These are phyloP conservation scores for Suncus etruscus DNA, from an alignment of 2,113 vertebrate genomes.

Conservation along the genomic window DNA sequence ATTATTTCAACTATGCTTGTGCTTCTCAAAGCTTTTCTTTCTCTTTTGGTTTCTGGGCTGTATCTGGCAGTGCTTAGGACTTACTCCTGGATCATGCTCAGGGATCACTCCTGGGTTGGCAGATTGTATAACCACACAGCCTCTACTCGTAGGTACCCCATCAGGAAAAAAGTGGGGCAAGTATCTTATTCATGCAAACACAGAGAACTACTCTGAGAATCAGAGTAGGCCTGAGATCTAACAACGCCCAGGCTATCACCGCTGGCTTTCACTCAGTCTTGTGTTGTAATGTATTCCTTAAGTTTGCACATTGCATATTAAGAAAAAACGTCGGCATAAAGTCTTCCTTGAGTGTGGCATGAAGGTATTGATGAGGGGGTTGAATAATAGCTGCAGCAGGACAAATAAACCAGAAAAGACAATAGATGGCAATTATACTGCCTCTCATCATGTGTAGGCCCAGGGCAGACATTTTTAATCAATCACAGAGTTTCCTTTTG, in stretches of 20 bases:
- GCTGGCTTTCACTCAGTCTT: background rate
- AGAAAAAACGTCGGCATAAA: background rate
- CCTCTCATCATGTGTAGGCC: conserved; percentile 20
- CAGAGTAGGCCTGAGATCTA: background rate
- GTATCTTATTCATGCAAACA: background rate
- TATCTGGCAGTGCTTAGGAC: too few species aligned
- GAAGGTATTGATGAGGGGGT: background rate
- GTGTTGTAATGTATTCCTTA: background rate
- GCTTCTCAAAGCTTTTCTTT: background rate
- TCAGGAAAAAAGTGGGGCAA: background rate
- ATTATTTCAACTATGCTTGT: background rate
- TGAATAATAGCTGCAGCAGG: background rate
- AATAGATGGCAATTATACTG: conserved; percentile 33
- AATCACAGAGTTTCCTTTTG: conserved; percentile 50
- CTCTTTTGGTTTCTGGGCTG: background rate
- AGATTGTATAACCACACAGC: background rate
- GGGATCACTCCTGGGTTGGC: background rate
- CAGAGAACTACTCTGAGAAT: background rate
- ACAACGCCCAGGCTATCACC: background rate
- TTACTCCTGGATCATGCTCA: too few species aligned
- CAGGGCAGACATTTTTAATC: conserved; percentile 58
- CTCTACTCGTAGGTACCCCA: background rate
- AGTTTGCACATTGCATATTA: background rate
- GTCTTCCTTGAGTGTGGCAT: conserved; percentile 37
- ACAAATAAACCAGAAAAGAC: conserved; percentile 37